Conservation (phyloP, 2,113 vertebrate species). For the Coracopsis vasa region DNA sequence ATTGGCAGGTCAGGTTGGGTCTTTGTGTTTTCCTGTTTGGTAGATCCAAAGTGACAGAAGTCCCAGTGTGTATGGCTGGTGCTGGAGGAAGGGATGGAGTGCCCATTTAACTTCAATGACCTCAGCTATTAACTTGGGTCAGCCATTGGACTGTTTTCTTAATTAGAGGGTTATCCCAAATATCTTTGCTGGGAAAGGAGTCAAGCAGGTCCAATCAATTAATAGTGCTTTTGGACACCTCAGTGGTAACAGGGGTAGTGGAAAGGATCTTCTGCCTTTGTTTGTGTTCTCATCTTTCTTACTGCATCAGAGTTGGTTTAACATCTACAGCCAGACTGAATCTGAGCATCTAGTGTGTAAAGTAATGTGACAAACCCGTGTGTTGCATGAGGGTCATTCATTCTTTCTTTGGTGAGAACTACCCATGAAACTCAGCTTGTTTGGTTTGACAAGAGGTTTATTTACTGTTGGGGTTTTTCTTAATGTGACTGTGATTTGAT, state of each 20-base stretch:
- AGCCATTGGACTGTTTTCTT: rapidly evolving
- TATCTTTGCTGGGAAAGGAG: not conserved
- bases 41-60: not conserved
- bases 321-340: too few species aligned
- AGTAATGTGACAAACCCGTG: not conserved
- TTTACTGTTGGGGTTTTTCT: not conserved
- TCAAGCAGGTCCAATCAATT: not conserved
- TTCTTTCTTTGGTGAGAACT: not conserved
- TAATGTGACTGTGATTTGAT: too few species aligned
- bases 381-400: rapidly evolving
- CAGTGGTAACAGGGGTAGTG: rapidly evolving
- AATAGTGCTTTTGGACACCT: not conserved
- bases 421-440: rapidly evolving
- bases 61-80: rapidly evolving
- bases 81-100: not conserved
- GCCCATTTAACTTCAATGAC: rapidly evolving
- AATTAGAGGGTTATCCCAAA: rapidly evolving
- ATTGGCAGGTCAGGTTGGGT: not conserved
- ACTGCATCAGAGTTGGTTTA: not conserved
- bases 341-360: too few species aligned
- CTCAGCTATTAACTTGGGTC: too few species aligned
- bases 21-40: not conserved
- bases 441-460: not conserved
- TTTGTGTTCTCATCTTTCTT: too few species aligned
- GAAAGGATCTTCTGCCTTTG: not conserved